A percentile compares a stretch with the other conserved stretches of the same genome.
Conservation (phyloP, 2,888 invertebrate genomes). For the Cephalotes varians region DNA sequence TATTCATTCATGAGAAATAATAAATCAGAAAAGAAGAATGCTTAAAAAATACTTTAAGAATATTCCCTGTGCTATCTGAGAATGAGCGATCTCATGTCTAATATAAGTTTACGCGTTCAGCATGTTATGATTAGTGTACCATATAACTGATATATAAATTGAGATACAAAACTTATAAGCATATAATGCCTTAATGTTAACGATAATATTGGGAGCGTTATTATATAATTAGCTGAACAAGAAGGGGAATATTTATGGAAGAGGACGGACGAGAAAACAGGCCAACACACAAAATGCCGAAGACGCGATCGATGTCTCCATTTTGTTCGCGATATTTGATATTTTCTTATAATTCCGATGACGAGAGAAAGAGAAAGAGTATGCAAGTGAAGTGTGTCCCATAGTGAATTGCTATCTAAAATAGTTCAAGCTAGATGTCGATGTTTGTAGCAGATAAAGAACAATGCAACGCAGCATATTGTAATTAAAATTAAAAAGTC, state of each 20-base stretch:
- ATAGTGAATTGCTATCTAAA: constrained; percentile 84
- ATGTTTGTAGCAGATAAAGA: constrained; percentile 85
- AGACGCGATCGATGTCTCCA: constrained; percentile 71
- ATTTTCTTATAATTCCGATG: constrained; percentile 81
- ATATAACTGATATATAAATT: constrained; percentile 44
- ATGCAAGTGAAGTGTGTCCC: constrained; percentile 76
- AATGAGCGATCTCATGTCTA: constrained; percentile 85
- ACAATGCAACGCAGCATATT: constrained; percentile 83
- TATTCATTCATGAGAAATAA: too few species aligned
- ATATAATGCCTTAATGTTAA: constrained; percentile 86
- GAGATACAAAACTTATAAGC: constrained; percentile 81
- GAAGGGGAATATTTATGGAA: constrained; percentile 18
- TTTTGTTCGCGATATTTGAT: constrained; percentile 82
- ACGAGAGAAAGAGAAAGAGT: constrained; percentile 52
- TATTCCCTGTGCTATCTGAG: too few species aligned
- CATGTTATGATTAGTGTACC: constrained; percentile 82
- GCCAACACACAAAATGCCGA: constrained; percentile 48
- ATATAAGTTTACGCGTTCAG: constrained; percentile 80
- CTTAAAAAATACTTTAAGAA: too few species aligned
- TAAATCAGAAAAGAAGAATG: too few species aligned
- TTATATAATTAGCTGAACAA: constrained; percentile 78
- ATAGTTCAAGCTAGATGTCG: constrained; percentile 85
- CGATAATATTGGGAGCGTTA: constrained; percentile 84
- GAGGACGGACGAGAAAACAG: neutral
- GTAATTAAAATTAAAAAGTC: constrained; percentile 85